A percentile compares a stretch with the other conserved stretches of the same genome.
Evolutionary conservation across 2,888 invertebrate species (phyloP).

Genomic region (Protophormia terraenovae): DNA sequence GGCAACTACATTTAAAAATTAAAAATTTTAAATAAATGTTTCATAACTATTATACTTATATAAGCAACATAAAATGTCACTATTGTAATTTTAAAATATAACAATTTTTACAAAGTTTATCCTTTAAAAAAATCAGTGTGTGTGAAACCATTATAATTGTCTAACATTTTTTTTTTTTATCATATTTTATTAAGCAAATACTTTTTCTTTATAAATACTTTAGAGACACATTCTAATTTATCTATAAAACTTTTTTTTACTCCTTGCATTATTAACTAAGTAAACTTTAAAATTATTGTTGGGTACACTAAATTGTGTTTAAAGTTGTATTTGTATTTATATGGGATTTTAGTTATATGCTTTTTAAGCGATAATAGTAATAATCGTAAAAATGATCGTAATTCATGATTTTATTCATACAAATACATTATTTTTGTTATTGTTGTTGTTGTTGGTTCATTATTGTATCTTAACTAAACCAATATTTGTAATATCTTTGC

Average conservation of each 20-base stretch:
- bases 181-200: background rate
- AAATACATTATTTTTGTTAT: conserved; percentile 4
- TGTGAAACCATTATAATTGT: background rate
- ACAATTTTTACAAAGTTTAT: too few relatives aligned
- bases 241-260: background rate
- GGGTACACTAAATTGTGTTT: conserved; percentile 5
- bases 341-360: background rate
- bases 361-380: conserved; percentile 32
- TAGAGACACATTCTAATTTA: background rate
- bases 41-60: background rate
- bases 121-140: too few relatives aligned
- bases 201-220: too few relatives aligned
- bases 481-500: background rate
- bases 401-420: conserved; percentile 37
- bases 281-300: background rate
- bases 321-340: background rate
- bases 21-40: background rate
- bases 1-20: background rate
- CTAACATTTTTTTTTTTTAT: background rate
- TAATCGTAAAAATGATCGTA: conserved; percentile 59
- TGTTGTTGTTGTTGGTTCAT: background rate
- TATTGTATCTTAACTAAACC: background rate
- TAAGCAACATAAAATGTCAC: too few relatives aligned
- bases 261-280: background rate
- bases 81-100: too few relatives aligned